Evolutionary conservation across 2,888 invertebrate genomes (phyloP).

Genomic region (Melikaiella ostensackeni): DNA sequence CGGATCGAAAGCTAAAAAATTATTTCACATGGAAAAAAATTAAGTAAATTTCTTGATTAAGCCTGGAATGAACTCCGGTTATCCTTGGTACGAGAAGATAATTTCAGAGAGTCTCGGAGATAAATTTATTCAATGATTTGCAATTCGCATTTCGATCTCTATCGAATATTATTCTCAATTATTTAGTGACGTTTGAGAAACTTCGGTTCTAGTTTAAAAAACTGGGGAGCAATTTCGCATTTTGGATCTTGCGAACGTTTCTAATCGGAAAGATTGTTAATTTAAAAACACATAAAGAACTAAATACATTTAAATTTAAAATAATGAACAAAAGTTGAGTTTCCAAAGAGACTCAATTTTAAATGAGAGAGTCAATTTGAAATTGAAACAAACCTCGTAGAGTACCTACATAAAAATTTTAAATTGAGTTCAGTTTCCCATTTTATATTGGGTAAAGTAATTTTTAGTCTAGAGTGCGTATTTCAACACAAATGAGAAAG

Average conservation of each 20-base stretch:
- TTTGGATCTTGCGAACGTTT: background rate
- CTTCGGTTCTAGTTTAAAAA: background rate
- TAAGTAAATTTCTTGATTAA: background rate
- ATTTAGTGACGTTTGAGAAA: background rate
- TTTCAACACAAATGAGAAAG: slow-evolving; percentile 34
- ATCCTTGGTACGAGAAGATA: slow-evolving; percentile 15
- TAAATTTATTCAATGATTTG: background rate
- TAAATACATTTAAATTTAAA: too few relatives aligned
- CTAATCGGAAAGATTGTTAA: too few relatives aligned
- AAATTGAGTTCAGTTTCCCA: background rate
- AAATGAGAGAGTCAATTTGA: too few relatives aligned
- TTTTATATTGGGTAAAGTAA: background rate
- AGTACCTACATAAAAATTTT: background rate
- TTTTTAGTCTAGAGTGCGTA: slow-evolving; percentile 4
- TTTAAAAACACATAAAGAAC: too few relatives aligned
- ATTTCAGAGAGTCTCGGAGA: slow-evolving; percentile 3
- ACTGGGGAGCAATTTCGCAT: background rate
- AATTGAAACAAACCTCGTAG: background rate
- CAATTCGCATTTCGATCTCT: slow-evolving; percentile 2
- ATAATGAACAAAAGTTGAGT: too few relatives aligned
- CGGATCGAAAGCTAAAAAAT: background rate
- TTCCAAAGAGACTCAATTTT: too few relatives aligned
- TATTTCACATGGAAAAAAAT: background rate
- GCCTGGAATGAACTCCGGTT: slow-evolving; percentile 7
- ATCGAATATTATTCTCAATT: background rate